Evolutionary conservation across 2,888 invertebrate genomes (phyloP), one percentile per base, ranked within the genome.

Genomic region (Cheilosia variabilis): DNA sequence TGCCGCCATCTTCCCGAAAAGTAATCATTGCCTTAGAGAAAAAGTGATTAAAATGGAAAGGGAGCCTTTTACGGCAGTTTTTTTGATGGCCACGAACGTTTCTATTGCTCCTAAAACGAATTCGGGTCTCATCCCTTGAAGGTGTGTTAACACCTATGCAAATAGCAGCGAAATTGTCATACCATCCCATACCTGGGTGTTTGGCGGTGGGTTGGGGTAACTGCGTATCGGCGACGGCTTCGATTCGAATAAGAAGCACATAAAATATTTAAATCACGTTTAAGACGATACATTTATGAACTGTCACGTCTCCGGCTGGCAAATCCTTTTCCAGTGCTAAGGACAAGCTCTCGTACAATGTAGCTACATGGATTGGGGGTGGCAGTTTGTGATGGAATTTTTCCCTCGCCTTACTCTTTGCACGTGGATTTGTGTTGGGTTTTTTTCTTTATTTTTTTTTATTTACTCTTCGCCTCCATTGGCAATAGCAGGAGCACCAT

Each of bases 191-290:
- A 41, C 63, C 43, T 19, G 27, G 62, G 31, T 27, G 41, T 19
- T 50, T 19, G 27, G 10, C 17, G n/a, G 4, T 27, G 34, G 66
- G 57, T 10, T 15, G 63, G 58, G 66, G 76, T 55, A 63, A 50
- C 78, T 78, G 84, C 80, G 80, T 80, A 86, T 80, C 76, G 80
- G 41, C 83, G 52, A 63, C 72, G 72, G 58, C 57, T 76, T 86
- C 73, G 80, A 81, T 76, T 80, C 76, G 66, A 86, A 86, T 73
- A 80, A 86, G 75, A 76, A 80, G 84, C 80, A 80, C 76, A 86
- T 86, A 86, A 86, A 86, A 86, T 86, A 86, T 86, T 86, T 77
- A 86, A 86, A 86, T 86, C 86, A 86, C 86, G 86, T 86, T 86
- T 86, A 86, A 86, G 86, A 81, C 86, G 86, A 86, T 86, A 86